Percentiles rank a stretch among this genome's conserved stretches.
Evolutionary conservation across 2,888 invertebrate genomes (phyloP).

Genomic region (Drosophila maculinotata): DNA sequence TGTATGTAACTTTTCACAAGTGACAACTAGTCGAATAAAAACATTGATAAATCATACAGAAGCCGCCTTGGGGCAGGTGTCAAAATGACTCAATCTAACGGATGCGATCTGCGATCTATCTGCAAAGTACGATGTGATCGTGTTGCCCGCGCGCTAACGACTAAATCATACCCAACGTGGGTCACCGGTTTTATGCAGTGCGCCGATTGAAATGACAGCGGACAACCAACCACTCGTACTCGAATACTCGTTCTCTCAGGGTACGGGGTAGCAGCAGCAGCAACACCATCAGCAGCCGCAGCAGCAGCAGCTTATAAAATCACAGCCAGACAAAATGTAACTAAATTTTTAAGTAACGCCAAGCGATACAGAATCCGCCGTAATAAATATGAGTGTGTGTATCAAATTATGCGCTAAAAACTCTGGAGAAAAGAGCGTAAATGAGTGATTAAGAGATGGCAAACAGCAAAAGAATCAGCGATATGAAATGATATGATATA

Average conservation of each 20-base stretch:
- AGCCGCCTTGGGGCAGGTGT: slow-evolving; percentile 31
- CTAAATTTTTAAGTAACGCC: slow-evolving; percentile 31
- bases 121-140: slow-evolving; percentile 77
- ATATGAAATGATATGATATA: slow-evolving; percentile 21
- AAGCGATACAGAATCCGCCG: slow-evolving; percentile 35
- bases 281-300: slow-evolving; percentile 8
- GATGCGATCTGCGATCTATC: slow-evolving; percentile 26
- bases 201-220: slow-evolving; percentile 46
- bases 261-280: slow-evolving; percentile 18
- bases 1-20: not conserved
- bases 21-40: not conserved
- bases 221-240: slow-evolving; percentile 28
- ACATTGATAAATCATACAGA: slow-evolving; percentile 4
- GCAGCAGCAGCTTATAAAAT: slow-evolving; percentile 17
- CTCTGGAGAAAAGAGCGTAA: slow-evolving; percentile 9
- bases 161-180: slow-evolving; percentile 82
- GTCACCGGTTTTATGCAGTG: slow-evolving; percentile 83
- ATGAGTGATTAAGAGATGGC: slow-evolving; percentile 13
- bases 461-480: slow-evolving; percentile 9
- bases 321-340: slow-evolving; percentile 28
- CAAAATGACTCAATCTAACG: slow-evolving; percentile 18
- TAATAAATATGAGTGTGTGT: slow-evolving; percentile 15
- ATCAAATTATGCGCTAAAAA: slow-evolving; percentile 17
- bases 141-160: slow-evolving; percentile 85
- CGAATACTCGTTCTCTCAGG: slow-evolving; percentile 59